These are phyloP conservation scores for Calameuta pallipes DNA, from an alignment of 2,888 invertebrate genomes.

Conservation along the genomic window DNA sequence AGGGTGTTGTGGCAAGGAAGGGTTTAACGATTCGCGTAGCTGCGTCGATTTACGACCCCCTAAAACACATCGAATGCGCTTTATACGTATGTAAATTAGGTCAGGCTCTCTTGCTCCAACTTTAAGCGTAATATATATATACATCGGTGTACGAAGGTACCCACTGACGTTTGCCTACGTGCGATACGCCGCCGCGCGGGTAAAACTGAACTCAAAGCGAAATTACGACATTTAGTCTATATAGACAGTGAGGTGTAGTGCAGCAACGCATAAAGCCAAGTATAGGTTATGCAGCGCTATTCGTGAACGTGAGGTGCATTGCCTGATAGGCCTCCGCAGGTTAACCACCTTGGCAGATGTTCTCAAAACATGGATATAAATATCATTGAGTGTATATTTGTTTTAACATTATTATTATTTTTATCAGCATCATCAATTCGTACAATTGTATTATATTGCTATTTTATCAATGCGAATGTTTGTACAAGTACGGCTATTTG, in stretches of 20 bases:
- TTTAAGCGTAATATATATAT: not conserved
- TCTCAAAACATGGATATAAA: conserved; percentile 3
- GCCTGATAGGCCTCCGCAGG: conserved; percentile 8
- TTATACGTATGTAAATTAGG: conserved; percentile 67
- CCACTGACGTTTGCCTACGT: conserved; percentile 25
- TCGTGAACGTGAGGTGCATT: conserved; percentile 38
- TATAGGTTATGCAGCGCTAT: conserved; percentile 31
- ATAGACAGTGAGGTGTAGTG: conserved; percentile 24
- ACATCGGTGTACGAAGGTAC: not conserved
- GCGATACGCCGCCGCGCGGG: conserved; percentile 32
- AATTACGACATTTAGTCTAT: conserved; percentile 52
- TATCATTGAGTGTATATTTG: not conserved
- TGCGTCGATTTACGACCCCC: conserved; percentile 66
- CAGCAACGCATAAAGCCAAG: conserved; percentile 34
- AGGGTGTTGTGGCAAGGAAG: conserved; percentile 62
- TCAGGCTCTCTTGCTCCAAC: conserved; percentile 54
- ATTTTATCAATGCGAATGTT: not conserved
- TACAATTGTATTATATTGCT: not conserved
- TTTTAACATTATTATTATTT: not conserved
- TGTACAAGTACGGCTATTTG: not conserved
- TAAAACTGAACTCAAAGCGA: conserved; percentile 50
- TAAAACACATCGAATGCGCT: conserved; percentile 67
- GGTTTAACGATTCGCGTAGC: conserved; percentile 66
- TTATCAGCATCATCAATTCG: not conserved
- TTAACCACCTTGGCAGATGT: conserved; percentile 4